Evolutionary conservation across 2,113 vertebrate genomes (phyloP), one percentile per base, ranked within the genome.

Genomic region (Myotis davidii): DNA sequence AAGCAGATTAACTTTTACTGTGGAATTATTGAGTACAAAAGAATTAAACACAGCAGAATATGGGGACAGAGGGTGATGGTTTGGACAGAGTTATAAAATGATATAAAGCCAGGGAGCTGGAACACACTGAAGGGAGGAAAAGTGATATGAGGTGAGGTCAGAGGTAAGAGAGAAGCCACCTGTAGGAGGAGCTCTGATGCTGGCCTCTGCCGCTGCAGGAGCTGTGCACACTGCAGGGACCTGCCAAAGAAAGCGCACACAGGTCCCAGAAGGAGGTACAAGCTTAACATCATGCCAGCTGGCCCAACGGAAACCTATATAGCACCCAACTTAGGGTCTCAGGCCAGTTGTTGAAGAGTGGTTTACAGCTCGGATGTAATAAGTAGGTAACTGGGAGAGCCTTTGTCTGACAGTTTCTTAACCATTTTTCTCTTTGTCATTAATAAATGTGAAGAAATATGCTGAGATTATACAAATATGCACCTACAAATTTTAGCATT

Each of bases 351-450:
- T 18, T 18, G 6, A 25, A 61, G 13, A 17, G 9, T 45, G 70
- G 67, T 50, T 72, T 50, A 13, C 64, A 6, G 25, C 25, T 70
- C 37, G n/a, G 32, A 61, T 50, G n/a, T 18, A 8, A 23, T 59
- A 78, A 69, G 56, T 3, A 59, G 8, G 20, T 69, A 72, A 34
- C 21, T 45, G 9, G 39, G 82, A 48, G 27, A 89, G 20, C 25
- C 56, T 59, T 56, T 79, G 42, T 45, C 21, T 72, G 9, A 20
- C 12, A 59, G 4, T 79, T 70, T 93, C 50, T 87, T 93, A 23
- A 34, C 11, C 37, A 27, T 34, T 79, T 86, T 79, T 93, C 37
- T 93, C 83, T 59, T 59, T 61, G 39, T 76, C 54, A 25, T 65
- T 56, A 79, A 61, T 86, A 78, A 85, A 17, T 79, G 59, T 79